Evolutionary conservation across 2,797 vertebrate genomes (phyloP).

Genomic region (Euthynnus affinis): DNA sequence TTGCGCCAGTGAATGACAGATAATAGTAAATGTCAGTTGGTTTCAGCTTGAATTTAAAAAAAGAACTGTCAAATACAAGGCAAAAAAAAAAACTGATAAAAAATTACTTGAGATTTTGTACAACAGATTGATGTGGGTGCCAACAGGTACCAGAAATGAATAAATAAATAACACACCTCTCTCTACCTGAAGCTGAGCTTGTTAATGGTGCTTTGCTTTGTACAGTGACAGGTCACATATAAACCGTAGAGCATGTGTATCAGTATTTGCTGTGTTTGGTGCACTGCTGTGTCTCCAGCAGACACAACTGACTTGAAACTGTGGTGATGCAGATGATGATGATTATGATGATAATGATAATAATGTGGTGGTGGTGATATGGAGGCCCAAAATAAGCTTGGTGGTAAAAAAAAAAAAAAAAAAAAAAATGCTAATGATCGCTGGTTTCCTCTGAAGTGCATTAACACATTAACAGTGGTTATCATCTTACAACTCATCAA

Average conservation of each 20-base stretch:
- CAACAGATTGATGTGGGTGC: no score
- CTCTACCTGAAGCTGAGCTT: no score
- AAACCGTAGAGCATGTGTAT: no score
- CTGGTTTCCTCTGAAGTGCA: constrained; percentile 38
- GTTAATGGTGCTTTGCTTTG: constrained; percentile 1
- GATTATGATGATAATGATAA: background rate
- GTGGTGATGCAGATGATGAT: background rate
- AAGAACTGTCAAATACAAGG: no score
- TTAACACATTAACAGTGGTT: constrained; percentile 39
- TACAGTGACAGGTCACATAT: background rate
- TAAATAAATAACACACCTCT: no score
- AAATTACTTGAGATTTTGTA: background rate
- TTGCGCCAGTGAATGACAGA: no score
- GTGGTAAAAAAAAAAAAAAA: no score
- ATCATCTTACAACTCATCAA: constrained; percentile 49
- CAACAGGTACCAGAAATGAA: background rate
- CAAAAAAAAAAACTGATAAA: background rate
- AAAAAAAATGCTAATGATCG: constrained; percentile 21
- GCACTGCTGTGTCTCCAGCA: background rate
- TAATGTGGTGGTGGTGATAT: background rate
- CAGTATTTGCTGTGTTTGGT: background rate
- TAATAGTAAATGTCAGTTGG: no score
- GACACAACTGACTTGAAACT: background rate
- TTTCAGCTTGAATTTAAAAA: no score
- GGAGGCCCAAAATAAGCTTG: constrained; percentile 14